Evolutionary conservation across 2,113 vertebrate species (phyloP).

Genomic region (Pterocles burchelli): DNA sequence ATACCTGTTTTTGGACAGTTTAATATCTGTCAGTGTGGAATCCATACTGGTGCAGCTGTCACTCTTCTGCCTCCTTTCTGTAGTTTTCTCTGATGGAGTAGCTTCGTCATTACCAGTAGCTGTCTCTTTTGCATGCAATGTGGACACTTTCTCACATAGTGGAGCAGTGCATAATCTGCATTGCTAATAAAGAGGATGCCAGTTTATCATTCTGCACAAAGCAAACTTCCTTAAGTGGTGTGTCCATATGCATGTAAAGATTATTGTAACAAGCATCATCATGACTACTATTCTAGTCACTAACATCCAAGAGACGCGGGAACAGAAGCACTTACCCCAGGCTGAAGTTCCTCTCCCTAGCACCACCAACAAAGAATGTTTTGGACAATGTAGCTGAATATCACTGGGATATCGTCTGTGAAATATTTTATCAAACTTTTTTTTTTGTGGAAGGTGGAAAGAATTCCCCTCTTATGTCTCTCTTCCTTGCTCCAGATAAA

Average conservation of each 20-base stretch:
- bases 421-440: not conserved
- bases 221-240: not conserved
- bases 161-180: not conserved
- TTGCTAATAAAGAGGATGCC: not conserved
- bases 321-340: not conserved
- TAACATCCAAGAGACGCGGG: not conserved
- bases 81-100: not conserved
- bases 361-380: not conserved
- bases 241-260: not conserved
- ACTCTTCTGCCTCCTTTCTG: not conserved
- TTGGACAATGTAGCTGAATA: not conserved
- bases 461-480: not conserved
- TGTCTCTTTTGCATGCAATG: not conserved
- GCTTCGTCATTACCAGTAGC: not conserved
- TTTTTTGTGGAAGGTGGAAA: not conserved
- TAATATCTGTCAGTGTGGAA: not conserved
- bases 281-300: not conserved
- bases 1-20: not conserved
- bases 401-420: not conserved
- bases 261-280: not conserved
- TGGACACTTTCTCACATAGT: not conserved
- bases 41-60: not conserved
- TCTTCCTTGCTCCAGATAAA: not conserved
- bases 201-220: not conserved
- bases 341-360: not conserved